Evolutionary conservation across 2,113 vertebrate species (phyloP), one percentile per base, ranked within the genome.

Genomic region (Hemicordylus capensis): DNA sequence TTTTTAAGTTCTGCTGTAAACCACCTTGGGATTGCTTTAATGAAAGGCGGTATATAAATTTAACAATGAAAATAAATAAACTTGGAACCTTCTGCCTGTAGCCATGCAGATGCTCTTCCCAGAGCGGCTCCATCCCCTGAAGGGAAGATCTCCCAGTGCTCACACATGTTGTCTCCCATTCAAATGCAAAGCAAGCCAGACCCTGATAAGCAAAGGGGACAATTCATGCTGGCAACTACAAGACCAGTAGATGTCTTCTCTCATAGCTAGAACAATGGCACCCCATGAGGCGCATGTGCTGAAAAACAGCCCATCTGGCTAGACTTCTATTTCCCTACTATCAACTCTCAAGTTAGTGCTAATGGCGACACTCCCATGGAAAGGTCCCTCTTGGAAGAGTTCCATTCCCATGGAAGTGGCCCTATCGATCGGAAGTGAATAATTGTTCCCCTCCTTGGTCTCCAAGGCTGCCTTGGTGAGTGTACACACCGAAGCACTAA

Each of bases 341-440:
- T 76, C 85, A 88, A 34, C 64, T 76, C 1, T 0, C 74, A 46
- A 0, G 3, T 83, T 83, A 83, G 73, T 0, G 28, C 37, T 78
- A 89, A 76, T 81, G 89, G 81, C 14, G 12, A 78, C 44, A 85
- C 83, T 76, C 84, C 42, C 1, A 69, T 89, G 81, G 93, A n/a
- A n/a, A n/a, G n/a, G n/a, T n/a, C n/a, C n/a, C n/a, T n/a, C n/a
- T n/a, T n/a, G n/a, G n/a, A n/a, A n/a, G n/a, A n/a, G n/a, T n/a
- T n/a, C 84, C 67, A 0, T 91, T 79, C 94, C 92, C n/a, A n/a
- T n/a, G n/a, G 93, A 94, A 93, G 93, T 81, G 90, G 88, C 94
- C 84, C 90, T 95, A 96, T 95, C 94, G 95, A 96, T 96, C 89
- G 88, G 92, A 90, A 93, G 89, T 95, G 95, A 96, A 94, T 96